Evolutionary conservation across 1,140 invertebrate genomes (phyloP).

Genomic region (Protaetia brevitarsis): DNA sequence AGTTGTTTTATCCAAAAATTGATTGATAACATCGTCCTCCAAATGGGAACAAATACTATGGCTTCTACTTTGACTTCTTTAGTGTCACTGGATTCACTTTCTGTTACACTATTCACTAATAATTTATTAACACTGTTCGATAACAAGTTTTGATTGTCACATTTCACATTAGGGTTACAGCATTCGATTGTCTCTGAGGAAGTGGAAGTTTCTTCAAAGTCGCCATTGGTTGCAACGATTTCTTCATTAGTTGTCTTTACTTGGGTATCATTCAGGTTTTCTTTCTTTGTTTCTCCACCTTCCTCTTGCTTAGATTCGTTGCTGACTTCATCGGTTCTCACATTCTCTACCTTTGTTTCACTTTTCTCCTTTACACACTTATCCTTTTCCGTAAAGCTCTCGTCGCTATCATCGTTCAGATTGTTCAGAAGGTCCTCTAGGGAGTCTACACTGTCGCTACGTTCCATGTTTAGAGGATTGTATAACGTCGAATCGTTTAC

Average conservation of each 20-base stretch:
- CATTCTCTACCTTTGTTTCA: background rate
- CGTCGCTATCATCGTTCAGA: conserved; percentile 16
- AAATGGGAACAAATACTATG: conserved; percentile 13
- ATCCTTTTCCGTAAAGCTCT: background rate
- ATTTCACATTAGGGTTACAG: background rate
- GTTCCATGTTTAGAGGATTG: background rate
- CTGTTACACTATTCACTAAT: conserved; percentile 28
- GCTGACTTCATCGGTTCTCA: background rate
- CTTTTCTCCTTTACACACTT: background rate
- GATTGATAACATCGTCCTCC: conserved; percentile 34
- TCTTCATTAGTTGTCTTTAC: background rate
- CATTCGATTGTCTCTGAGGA: background rate
- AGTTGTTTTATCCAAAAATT: conserved; percentile 34
- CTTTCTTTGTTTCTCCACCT: background rate
- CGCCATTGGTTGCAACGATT: background rate
- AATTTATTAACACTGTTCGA: background rate
- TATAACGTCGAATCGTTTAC: too few species aligned
- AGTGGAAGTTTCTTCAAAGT: background rate
- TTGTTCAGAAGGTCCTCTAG: conserved; percentile 22
- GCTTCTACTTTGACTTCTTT: background rate
- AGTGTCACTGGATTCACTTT: conserved; percentile 30
- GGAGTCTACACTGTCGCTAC: conserved; percentile 18
- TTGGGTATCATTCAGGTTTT: background rate
- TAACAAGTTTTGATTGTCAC: background rate
- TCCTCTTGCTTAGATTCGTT: background rate